These are phyloP conservation scores for Albula goreensis DNA, from an alignment of 2,113 vertebrate genomes.

Conservation along the genomic window DNA sequence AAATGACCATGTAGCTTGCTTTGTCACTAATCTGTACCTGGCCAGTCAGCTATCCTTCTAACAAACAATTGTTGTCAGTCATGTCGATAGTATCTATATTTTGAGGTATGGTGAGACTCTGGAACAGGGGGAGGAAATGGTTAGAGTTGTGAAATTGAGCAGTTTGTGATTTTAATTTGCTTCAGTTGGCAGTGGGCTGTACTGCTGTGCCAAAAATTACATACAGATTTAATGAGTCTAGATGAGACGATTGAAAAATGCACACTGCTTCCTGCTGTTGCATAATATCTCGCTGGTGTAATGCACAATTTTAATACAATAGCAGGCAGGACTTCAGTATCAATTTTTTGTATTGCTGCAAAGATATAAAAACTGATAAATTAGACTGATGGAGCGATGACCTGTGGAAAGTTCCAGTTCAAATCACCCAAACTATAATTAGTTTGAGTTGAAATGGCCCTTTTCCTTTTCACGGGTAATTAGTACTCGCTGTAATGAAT, in stretches of 20 bases:
- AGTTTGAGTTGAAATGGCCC: slow-evolving; percentile 8
- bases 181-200: no score
- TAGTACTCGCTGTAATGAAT: slow-evolving; percentile 24
- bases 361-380: background rate
- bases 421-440: slow-evolving; percentile 1
- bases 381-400: background rate
- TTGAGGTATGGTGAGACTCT: no score
- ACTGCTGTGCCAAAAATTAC: no score
- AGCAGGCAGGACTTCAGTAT: background rate
- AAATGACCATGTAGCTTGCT: no score
- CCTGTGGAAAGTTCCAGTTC: background rate
- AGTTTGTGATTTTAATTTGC: no score
- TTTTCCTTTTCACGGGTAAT: slow-evolving; percentile 26
- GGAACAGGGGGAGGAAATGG: no score
- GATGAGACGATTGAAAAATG: background rate
- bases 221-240: no score
- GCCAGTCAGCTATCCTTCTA: no score
- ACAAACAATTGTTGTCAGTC: no score
- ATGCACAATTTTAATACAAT: background rate
- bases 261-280: background rate
- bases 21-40: no score
- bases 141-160: no score
- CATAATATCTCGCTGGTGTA: background rate
- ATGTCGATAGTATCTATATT: no score
- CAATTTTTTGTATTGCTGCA: background rate